Conservation (phyloP, 2,888 invertebrate species). For the Pterobdella sp. region DNA sequence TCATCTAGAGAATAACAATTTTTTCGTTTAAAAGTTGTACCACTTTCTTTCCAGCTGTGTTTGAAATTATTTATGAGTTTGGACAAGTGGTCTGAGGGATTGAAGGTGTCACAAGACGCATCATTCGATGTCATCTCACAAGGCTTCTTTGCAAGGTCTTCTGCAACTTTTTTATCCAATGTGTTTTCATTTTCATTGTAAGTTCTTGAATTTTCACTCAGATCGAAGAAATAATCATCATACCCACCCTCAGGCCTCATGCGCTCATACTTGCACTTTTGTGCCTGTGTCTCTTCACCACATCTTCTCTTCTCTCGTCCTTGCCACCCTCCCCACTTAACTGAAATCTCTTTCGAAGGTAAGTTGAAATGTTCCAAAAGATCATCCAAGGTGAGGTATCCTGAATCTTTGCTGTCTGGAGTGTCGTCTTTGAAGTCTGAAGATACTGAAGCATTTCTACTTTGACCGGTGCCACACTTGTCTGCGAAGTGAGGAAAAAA, state of each 20-base stretch:
- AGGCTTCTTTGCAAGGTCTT: no score
- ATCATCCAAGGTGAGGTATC: not conserved
- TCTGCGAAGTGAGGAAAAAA: not conserved
- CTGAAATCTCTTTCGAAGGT: not conserved
- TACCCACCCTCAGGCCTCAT: not conserved
- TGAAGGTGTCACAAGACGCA: no score
- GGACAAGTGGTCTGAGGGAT: not conserved
- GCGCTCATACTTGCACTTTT: not conserved
- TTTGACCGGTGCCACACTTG: constrained; percentile 23
- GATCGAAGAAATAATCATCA: no score
- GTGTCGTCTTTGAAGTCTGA: constrained; percentile 17
- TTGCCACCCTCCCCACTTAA: not conserved
- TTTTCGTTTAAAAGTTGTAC: not conserved
- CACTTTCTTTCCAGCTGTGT: not conserved
- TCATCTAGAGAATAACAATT: not conserved
- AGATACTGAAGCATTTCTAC: constrained; percentile 23
- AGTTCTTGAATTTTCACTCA: no score
- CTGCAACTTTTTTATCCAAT: no score
- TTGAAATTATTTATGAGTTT: not conserved
- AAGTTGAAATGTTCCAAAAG: not conserved
- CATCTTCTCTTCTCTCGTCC: not conserved
- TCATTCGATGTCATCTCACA: no score
- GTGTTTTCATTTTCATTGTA: no score
- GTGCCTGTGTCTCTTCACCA: not conserved
- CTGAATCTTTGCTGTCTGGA: not conserved